Percentiles rank a stretch among this genome's conserved stretches.
These are phyloP conservation scores for Crocuta crocuta DNA, from an alignment of 2,113 vertebrate species.

Conservation along the genomic window DNA sequence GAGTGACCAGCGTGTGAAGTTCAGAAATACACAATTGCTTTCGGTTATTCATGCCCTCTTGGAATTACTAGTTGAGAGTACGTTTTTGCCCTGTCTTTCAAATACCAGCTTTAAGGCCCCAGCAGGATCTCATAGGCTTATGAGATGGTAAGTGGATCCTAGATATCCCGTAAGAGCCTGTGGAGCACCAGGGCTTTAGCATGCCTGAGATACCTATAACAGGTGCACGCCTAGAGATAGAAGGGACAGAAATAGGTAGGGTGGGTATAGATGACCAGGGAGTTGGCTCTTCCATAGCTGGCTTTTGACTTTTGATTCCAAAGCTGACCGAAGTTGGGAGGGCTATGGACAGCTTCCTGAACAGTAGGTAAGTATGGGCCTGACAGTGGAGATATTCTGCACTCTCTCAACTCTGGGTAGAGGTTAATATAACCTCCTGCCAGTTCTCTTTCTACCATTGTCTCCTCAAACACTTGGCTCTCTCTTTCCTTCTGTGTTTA, in stretches of 20 bases:
- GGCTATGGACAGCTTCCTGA: neutral
- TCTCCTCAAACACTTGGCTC: neutral
- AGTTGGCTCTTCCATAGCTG: neutral
- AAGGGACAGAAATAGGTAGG: neutral
- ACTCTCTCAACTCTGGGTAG: neutral
- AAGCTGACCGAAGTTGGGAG: neutral
- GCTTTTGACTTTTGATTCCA: neutral
- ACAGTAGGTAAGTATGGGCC: neutral
- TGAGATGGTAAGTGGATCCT: neutral
- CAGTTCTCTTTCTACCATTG: neutral
- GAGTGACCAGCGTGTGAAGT: neutral
- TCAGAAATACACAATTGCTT: neutral
- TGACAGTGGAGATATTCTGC: neutral
- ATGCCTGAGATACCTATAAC: neutral
- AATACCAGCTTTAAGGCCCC: neutral
- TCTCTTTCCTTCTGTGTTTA: constrained; percentile 76
- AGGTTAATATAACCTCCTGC: neutral
- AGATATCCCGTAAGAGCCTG: neutral
- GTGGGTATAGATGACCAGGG: too few relatives aligned
- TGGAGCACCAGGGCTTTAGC: neutral
- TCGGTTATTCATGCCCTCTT: neutral
- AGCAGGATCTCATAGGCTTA: neutral
- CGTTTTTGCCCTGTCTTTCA: constrained; percentile 14
- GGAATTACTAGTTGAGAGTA: neutral
- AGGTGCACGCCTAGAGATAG: neutral